phyloP scores from a whole-genome alignment of 2,113 vertebrate genomes.

The Protomyctophum bolini region DNA sequence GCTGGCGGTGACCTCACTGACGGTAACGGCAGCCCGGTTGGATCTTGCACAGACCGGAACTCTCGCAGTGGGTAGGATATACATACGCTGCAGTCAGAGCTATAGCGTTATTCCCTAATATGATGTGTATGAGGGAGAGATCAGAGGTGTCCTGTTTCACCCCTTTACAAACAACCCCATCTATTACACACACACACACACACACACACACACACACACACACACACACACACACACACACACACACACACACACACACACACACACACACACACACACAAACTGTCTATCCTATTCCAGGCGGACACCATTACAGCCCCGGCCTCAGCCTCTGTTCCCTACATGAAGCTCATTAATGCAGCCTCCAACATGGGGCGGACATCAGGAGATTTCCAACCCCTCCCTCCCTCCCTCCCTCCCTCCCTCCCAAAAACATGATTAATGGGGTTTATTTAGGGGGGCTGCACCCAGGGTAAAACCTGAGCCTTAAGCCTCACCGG shows the following conservation, averaged over 20 bases:
- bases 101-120: slow-evolving; percentile 37
- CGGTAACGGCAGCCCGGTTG: slow-evolving; percentile 46
- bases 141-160: slow-evolving; percentile 68
- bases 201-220: slow-evolving; percentile 21
- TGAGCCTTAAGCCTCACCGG: slow-evolving; percentile 38
- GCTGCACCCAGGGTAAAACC: slow-evolving; percentile 43
- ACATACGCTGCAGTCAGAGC: slow-evolving; percentile 42
- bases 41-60: slow-evolving; percentile 35
- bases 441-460: slow-evolving; percentile 73
- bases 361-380: slow-evolving; percentile 67
- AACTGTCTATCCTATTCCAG: slow-evolving; percentile 71
- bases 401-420: slow-evolving; percentile 2
- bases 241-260: slow-evolving; percentile 10
- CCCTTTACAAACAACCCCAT: slow-evolving; percentile 62
- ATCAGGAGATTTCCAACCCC: slow-evolving; percentile 65
- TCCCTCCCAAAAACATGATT: slow-evolving; percentile 63
- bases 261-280: slow-evolving; percentile 35
- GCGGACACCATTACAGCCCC: slow-evolving; percentile 75
- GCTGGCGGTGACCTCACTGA: slow-evolving; percentile 17
- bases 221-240: slow-evolving; percentile 4
- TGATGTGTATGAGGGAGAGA: slow-evolving; percentile 55
- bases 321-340: slow-evolving; percentile 67
- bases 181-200: slow-evolving; percentile 44
- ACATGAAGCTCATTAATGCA: slow-evolving; percentile 82
- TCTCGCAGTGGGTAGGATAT: slow-evolving; percentile 32